Evolutionary conservation across 2,113 vertebrate species (phyloP).

Genomic region (Toxotes chatareus): DNA sequence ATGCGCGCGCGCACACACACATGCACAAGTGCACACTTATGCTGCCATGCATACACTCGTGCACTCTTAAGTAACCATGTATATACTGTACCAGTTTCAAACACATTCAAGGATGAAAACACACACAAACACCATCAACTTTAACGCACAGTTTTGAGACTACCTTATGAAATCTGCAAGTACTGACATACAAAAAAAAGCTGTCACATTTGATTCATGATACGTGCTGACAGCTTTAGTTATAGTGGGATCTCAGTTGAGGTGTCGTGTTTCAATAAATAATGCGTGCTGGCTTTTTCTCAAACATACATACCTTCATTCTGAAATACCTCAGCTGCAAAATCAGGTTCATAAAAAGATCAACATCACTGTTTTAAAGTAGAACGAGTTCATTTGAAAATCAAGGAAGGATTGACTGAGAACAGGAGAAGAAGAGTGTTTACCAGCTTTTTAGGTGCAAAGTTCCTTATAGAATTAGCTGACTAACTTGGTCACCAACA

Average conservation of each 20-base stretch:
- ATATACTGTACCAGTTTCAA: not conserved
- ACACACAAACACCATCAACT: not conserved
- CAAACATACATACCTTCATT: not conserved
- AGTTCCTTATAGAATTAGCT: not conserved
- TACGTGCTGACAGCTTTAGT: conserved; percentile 17
- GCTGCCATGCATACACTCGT: not conserved
- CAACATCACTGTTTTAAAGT: conserved; percentile 1
- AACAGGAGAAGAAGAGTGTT: not conserved
- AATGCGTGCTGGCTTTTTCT: not conserved
- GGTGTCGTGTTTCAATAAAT: conserved; percentile 19
- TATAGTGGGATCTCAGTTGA: not conserved
- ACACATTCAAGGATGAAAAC: not conserved
- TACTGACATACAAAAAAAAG: conserved; percentile 10
- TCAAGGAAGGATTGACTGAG: not conserved
- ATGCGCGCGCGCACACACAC: not conserved
- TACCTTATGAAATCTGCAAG: conserved; percentile 17
- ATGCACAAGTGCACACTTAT: not conserved
- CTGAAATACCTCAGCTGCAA: not conserved
- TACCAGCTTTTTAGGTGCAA: not conserved
- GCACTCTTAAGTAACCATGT: not conserved
- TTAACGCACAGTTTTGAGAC: not conserved
- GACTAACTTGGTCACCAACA: not conserved
- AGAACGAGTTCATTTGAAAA: conserved; percentile 1
- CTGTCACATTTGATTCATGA: conserved; percentile 52
- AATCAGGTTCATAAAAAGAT: not conserved